These are phyloP conservation scores for Mesocricetus auratus DNA, from an alignment of 2,113 vertebrate species.

Conservation along the genomic window DNA sequence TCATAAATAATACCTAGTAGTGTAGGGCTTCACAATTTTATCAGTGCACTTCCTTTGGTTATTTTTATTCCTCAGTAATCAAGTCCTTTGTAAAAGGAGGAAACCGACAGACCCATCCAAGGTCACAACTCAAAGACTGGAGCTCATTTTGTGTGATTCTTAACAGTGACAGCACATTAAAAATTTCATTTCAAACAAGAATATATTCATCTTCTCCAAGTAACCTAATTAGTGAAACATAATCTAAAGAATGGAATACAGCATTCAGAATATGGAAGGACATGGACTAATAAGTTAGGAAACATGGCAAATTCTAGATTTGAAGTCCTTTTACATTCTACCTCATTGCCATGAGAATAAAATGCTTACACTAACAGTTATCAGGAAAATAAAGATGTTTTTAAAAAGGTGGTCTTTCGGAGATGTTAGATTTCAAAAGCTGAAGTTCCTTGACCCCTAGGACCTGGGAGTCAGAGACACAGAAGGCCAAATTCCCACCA, in stretches of 20 bases:
- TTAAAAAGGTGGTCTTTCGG: neutral
- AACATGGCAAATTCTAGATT: neutral
- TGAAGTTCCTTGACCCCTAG: neutral
- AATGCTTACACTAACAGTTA: neutral
- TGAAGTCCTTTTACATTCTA: neutral
- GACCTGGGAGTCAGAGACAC: neutral
- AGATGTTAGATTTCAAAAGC: conserved; percentile 48
- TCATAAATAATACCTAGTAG: neutral
- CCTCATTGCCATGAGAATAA: conserved; percentile 30
- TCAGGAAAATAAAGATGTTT: neutral
- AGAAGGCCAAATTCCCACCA: neutral
- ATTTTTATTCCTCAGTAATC: conserved; percentile 27
- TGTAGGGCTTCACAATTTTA: neutral
- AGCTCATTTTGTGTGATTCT: neutral
- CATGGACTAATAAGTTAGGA: neutral
- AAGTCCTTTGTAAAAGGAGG: neutral
- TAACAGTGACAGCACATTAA: neutral
- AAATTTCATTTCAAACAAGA: conserved; percentile 29
- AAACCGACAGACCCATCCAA: neutral
- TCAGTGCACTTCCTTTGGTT: neutral
- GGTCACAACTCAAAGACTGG: conserved; percentile 5
- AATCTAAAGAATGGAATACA: neutral
- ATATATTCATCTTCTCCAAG: neutral
- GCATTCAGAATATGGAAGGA: conserved; percentile 43
- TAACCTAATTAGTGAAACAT: neutral